These are phyloP conservation scores for Stramonita haemastoma DNA, from an alignment of 2,888 invertebrate species.

Conservation along the genomic window DNA sequence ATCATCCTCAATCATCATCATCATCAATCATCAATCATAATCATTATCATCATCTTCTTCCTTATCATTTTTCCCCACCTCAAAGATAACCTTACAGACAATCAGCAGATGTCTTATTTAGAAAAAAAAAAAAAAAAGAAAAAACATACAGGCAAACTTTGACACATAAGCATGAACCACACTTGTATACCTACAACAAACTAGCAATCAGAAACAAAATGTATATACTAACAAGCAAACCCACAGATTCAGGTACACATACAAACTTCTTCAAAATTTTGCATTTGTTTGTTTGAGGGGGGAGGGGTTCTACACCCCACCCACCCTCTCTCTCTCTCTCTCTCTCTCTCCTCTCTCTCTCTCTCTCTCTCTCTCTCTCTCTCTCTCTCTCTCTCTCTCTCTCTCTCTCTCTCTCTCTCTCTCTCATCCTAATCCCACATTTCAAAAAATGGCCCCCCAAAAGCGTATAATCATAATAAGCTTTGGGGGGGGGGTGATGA, in stretches of 20 bases:
- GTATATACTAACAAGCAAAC: background rate
- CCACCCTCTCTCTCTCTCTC: background rate
- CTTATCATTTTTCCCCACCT: too few relatives aligned
- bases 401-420: slow-evolving; percentile 22
- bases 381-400: slow-evolving; percentile 19
- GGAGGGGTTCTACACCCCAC: background rate
- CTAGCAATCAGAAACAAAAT: background rate
- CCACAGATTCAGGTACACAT: background rate
- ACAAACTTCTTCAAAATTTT: background rate
- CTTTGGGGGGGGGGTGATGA: too few relatives aligned
- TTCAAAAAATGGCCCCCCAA: background rate
- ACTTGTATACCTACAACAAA: too few relatives aligned
- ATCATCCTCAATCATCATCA: too few relatives aligned
- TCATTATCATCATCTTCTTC: too few relatives aligned
- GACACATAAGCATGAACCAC: too few relatives aligned
- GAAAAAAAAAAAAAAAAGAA: too few relatives aligned
- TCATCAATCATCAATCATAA: too few relatives aligned
- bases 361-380: slow-evolving; percentile 3
- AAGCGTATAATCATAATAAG: too few relatives aligned
- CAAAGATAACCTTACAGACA: too few relatives aligned
- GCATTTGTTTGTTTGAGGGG: background rate
- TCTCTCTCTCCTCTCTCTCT: slow-evolving; percentile 12
- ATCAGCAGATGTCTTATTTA: too few relatives aligned
- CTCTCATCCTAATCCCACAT: background rate
- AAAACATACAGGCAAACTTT: too few relatives aligned